Conservation (phyloP, 2,113 vertebrate species). For the Chlamydotis undulata region DNA sequence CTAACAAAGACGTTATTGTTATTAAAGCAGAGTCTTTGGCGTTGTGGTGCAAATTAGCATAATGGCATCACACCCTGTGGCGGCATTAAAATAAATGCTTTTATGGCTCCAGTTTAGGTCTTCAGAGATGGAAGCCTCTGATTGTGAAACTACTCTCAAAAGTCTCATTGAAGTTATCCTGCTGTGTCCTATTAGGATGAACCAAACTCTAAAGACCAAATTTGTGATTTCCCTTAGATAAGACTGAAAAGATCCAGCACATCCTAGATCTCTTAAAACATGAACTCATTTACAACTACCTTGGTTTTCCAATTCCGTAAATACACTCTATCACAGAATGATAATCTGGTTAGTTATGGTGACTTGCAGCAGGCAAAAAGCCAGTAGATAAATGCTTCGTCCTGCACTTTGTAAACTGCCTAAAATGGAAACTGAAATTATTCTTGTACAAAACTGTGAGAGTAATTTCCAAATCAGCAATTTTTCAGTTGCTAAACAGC, state of each 20-base stretch:
- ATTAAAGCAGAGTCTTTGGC: constrained; percentile 21
- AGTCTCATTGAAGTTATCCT: constrained; percentile 29
- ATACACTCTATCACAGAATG: constrained; percentile 24
- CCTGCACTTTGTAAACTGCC: neutral
- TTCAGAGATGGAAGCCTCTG: constrained; percentile 24
- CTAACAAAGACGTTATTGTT: constrained; percentile 15
- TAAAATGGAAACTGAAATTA: neutral
- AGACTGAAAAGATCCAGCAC: neutral
- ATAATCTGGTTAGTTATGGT: neutral
- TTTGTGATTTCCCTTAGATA: neutral
- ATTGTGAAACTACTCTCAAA: constrained; percentile 52
- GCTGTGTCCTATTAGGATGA: constrained; percentile 22
- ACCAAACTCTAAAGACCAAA: neutral
- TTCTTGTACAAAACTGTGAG: neutral
- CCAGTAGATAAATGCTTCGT: neutral
- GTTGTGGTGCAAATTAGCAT: constrained; percentile 49
- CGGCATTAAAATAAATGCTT: constrained; percentile 56
- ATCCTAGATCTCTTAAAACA: neutral
- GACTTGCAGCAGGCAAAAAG: neutral
- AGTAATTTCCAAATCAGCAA: neutral
- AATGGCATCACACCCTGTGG: constrained; percentile 25
- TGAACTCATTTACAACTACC: neutral
- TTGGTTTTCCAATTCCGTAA: neutral
- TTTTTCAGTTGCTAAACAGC: neutral
- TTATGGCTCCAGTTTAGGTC: constrained; percentile 36